These are phyloP conservation scores for Paguma larvata DNA, from an alignment of 2,797 vertebrate genomes.

Conservation along the genomic window DNA sequence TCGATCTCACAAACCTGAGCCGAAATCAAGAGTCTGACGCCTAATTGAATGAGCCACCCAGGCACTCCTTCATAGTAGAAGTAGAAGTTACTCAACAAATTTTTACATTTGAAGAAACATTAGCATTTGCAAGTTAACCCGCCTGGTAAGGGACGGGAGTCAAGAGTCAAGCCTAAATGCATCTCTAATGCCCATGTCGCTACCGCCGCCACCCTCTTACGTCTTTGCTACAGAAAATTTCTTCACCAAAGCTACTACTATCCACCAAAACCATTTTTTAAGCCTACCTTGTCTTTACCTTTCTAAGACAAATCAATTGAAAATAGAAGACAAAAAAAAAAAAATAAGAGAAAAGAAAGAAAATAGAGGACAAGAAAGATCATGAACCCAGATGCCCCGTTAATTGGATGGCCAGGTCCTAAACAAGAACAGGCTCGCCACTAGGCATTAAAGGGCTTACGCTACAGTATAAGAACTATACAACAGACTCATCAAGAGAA, in stretches of 20 bases:
- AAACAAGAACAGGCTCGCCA: neutral
- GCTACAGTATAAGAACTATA: neutral
- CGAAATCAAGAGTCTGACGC: no score
- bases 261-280: conserved; percentile 44
- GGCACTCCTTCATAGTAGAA: neutral
- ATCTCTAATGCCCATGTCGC: neutral
- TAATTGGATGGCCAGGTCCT: neutral
- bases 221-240: neutral
- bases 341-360: neutral
- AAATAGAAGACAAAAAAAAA: neutral
- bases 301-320: conserved; percentile 55
- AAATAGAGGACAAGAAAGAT: conserved; percentile 16
- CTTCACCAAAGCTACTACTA: neutral
- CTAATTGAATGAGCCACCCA: no score
- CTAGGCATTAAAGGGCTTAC: neutral
- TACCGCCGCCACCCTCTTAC: neutral
- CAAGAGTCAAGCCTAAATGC: neutral
- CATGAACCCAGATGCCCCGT: neutral
- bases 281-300: conserved; percentile 34
- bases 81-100: neutral
- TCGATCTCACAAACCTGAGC: no score
- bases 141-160: neutral
- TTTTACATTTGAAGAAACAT: conserved; percentile 30
- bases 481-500: neutral
- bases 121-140: neutral